phyloP scores from a whole-genome alignment of 2,797 vertebrate species.

The Spheniscus humboldti region DNA sequence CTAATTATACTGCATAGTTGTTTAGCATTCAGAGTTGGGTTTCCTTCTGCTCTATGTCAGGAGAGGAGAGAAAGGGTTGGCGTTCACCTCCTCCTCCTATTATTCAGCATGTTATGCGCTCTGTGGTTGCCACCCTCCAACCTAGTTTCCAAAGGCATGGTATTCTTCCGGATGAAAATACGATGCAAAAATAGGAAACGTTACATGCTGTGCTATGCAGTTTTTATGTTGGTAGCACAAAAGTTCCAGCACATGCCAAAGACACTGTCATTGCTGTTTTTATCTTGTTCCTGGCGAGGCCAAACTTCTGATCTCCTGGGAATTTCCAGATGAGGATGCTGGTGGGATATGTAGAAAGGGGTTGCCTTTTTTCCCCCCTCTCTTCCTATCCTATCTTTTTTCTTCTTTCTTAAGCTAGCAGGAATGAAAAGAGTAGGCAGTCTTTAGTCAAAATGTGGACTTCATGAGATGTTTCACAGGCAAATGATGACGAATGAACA shows the following conservation, averaged over 20 bases:
- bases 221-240: neutral
- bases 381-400: neutral
- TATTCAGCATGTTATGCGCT: neutral
- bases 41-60: neutral
- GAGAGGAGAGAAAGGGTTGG: neutral
- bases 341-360: neutral
- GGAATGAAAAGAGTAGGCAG: neutral
- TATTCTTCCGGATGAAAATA: neutral
- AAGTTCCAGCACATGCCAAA: neutral
- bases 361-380: accelerated
- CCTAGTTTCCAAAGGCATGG: neutral
- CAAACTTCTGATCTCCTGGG: neutral
- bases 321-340: neutral
- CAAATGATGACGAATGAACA: neutral
- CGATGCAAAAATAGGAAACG: neutral
- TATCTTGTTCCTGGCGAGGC: neutral
- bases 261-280: accelerated
- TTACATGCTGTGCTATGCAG: accelerated
- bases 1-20: neutral
- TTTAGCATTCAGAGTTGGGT: neutral
- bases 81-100: neutral
- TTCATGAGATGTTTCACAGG: neutral
- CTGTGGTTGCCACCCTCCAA: neutral
- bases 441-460: neutral
- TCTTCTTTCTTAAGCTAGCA: neutral